Evolutionary conservation across 2,113 vertebrate genomes (phyloP).

Genomic region (Recurvirostra avosetta): DNA sequence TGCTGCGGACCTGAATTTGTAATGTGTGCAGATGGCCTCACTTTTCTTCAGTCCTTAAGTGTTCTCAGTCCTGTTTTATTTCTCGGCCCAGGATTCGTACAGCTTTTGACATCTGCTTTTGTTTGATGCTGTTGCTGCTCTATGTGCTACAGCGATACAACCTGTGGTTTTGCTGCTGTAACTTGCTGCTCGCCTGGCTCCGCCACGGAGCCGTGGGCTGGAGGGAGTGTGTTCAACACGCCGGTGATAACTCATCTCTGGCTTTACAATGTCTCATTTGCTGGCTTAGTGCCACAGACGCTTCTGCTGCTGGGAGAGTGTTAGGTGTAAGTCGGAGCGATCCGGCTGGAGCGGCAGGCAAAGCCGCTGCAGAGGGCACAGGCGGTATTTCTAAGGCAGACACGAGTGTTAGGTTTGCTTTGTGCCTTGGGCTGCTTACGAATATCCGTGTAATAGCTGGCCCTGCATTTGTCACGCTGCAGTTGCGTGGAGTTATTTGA

Average conservation of each 20-base stretch:
- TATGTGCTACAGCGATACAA: not conserved
- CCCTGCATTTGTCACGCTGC: fast-evolving
- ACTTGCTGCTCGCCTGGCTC: not conserved
- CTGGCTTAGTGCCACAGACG: not conserved
- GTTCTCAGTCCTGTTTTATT: not conserved
- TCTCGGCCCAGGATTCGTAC: not conserved
- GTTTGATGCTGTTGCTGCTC: not conserved
- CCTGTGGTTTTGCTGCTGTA: not conserved
- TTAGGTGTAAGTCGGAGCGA: not conserved
- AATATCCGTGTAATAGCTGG: not conserved
- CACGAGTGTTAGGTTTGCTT: fast-evolving
- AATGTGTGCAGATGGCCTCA: not conserved
- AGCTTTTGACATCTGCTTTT: not conserved
- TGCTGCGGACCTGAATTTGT: not conserved
- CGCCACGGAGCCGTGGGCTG: fast-evolving
- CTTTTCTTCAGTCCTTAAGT: not conserved
- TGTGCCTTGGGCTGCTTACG: not conserved
- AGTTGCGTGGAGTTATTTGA: not conserved
- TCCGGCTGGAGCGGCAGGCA: not conserved
- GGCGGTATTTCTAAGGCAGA: not conserved
- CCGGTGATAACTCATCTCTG: not conserved
- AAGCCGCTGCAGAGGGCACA: not conserved
- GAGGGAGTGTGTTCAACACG: fast-evolving
- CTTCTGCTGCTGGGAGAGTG: not conserved
- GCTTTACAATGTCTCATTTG: not conserved